These are phyloP conservation scores for Lycophotia porphyrea DNA, from an alignment of 2,888 invertebrate genomes.

Conservation along the genomic window DNA sequence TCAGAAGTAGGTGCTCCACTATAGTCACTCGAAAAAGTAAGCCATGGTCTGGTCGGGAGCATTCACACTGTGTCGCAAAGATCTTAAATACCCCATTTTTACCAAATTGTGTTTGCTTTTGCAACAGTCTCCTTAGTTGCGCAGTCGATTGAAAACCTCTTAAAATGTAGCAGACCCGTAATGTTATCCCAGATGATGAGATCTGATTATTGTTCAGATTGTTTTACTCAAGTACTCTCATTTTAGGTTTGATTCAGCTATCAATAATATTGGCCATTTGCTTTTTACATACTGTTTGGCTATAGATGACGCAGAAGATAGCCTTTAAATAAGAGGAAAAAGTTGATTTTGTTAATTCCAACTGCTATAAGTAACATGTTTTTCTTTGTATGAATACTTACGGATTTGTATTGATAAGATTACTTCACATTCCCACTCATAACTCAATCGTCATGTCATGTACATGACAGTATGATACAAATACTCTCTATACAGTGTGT, in stretches of 20 bases:
- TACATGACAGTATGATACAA: not conserved
- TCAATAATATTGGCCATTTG: not conserved
- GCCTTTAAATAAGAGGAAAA: not conserved
- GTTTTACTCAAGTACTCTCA: too few relatives aligned
- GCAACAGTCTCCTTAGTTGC: not conserved
- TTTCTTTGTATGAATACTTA: not conserved
- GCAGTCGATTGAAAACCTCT: not conserved
- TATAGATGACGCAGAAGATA: not conserved
- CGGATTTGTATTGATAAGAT: not conserved
- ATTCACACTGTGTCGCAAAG: not conserved
- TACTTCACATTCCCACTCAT: not conserved
- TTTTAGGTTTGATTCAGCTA: not conserved
- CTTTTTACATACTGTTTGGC: not conserved
- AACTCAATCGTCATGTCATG: not conserved
- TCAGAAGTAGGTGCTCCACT: too few relatives aligned
- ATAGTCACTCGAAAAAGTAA: not conserved
- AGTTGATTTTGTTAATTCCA: not conserved
- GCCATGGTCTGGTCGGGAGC: not conserved
- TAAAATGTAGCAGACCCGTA: not conserved
- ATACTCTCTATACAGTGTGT: too few relatives aligned
- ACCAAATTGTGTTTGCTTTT: not conserved
- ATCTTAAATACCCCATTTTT: not conserved
- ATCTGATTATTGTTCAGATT: not conserved
- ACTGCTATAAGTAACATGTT: not conserved
- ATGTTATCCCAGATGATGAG: not conserved